Evolutionary conservation across 2,113 vertebrate genomes (phyloP).

Genomic region (Pachycephala philippinensis): DNA sequence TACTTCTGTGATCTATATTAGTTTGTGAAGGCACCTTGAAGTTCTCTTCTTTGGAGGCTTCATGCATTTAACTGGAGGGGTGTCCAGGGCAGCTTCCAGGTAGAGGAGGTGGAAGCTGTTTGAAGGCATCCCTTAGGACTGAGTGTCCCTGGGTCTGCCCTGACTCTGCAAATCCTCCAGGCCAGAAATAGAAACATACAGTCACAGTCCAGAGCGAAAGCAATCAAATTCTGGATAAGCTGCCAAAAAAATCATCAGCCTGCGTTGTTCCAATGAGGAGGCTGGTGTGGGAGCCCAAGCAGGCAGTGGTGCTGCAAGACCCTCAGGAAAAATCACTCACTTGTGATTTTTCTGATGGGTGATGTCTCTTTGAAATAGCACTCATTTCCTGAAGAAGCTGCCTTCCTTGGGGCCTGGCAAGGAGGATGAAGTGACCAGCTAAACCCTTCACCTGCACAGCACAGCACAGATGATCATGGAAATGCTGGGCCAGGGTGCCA

Average conservation of each 20-base stretch:
- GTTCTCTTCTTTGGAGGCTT: not conserved
- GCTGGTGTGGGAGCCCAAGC: not conserved
- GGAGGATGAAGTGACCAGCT: not conserved
- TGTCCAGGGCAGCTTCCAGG: not conserved
- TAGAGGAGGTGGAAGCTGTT: not conserved
- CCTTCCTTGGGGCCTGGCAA: not conserved
- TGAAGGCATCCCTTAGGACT: not conserved
- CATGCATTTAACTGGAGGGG: not conserved
- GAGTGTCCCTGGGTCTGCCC: not conserved
- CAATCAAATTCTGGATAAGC: not conserved
- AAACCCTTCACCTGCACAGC: not conserved
- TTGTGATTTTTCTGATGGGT: not conserved
- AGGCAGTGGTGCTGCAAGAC: not conserved
- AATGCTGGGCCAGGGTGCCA: not conserved
- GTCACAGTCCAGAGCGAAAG: not conserved
- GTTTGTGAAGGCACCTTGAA: not conserved
- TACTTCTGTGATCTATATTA: not conserved
- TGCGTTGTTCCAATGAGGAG: not conserved
- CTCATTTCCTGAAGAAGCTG: not conserved
- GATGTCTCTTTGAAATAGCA: not conserved
- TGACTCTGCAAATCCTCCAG: not conserved
- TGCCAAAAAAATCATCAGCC: not conserved
- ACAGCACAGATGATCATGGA: rapidly evolving
- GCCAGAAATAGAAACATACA: not conserved
- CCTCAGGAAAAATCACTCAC: not conserved